phyloP scores from a whole-genome alignment of 2,888 invertebrate genomes.

The Drosophila pullipes region DNA sequence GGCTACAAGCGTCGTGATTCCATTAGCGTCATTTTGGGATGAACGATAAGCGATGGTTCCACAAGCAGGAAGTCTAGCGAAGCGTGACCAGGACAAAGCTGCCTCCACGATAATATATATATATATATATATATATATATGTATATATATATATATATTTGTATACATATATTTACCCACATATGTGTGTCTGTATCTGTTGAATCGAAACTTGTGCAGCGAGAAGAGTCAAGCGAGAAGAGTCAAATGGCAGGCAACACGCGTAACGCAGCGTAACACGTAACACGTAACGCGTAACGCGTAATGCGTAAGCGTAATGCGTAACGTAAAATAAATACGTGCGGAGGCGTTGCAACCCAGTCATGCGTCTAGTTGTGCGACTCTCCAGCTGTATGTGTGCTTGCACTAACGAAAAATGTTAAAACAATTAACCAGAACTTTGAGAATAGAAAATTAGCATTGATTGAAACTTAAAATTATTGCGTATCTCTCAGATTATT shows the following conservation, averaged over 20 bases:
- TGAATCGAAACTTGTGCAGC: conserved; percentile 29
- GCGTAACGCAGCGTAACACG: conserved; percentile 34
- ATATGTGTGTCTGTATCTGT: conserved; percentile 3
- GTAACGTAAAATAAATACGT: conserved; percentile 34
- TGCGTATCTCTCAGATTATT: neutral
- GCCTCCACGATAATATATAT: conserved; percentile 1
- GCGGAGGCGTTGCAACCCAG: conserved; percentile 14
- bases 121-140: neutral
- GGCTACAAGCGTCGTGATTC: conserved; percentile 42
- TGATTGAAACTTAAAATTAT: neutral
- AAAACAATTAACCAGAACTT: neutral
- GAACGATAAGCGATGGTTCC: conserved; percentile 16
- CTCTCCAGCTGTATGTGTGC: neutral
- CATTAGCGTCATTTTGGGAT: conserved; percentile 49
- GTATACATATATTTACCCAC: neutral
- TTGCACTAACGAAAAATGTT: neutral
- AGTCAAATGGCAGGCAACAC: conserved; percentile 52
- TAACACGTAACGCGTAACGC: conserved; percentile 15
- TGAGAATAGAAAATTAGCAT: neutral
- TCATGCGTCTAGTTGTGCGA: conserved; percentile 2
- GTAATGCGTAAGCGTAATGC: conserved; percentile 15
- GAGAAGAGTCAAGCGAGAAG: conserved; percentile 30
- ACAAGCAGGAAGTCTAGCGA: conserved; percentile 18
- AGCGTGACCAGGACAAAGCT: conserved; percentile 45
- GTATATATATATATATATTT: neutral